Conservation (phyloP, 2,888 invertebrate genomes). For the Drosophila mercatorum region DNA sequence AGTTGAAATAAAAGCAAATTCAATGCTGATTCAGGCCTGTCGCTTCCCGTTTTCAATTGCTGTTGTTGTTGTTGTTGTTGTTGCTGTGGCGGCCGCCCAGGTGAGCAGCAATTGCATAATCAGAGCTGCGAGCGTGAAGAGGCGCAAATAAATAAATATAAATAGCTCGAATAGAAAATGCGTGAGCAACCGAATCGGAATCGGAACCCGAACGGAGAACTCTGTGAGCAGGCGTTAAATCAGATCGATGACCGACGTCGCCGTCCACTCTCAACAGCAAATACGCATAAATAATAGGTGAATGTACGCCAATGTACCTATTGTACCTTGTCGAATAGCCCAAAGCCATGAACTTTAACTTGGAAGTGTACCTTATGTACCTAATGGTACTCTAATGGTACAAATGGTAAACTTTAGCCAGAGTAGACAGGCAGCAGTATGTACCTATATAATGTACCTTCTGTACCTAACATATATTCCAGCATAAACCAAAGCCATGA, state of each 20-base stretch:
- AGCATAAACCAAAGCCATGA: no score
- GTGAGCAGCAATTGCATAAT: conserved; percentile 60
- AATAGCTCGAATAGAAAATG: conserved; percentile 70
- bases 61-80: background rate
- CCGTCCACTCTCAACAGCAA: conserved; percentile 14
- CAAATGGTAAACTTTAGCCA: no score
- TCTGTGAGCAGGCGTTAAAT: conserved; percentile 52
- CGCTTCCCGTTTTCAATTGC: conserved; percentile 26
- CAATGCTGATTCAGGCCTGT: conserved; percentile 2
- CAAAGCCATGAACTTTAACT: background rate
- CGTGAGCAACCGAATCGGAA: conserved; percentile 48
- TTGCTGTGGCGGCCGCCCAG: conserved; percentile 42
- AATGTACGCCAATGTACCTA: conserved; percentile 16
- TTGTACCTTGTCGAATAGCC: conserved; percentile 5
- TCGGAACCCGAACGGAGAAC: conserved; percentile 23
- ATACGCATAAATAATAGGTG: conserved; percentile 52
- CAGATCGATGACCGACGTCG: conserved; percentile 81
- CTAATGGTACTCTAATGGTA: no score
- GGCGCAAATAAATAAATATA: conserved; percentile 64
- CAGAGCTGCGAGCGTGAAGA: conserved; percentile 31
- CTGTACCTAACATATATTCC: background rate
- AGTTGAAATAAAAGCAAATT: conserved; percentile 16
- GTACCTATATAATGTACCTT: background rate
- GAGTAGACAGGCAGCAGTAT: background rate
- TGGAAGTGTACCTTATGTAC: background rate